These are phyloP conservation scores for Ammodytes marinus DNA, from an alignment of 2,113 vertebrate genomes.

Conservation along the genomic window DNA sequence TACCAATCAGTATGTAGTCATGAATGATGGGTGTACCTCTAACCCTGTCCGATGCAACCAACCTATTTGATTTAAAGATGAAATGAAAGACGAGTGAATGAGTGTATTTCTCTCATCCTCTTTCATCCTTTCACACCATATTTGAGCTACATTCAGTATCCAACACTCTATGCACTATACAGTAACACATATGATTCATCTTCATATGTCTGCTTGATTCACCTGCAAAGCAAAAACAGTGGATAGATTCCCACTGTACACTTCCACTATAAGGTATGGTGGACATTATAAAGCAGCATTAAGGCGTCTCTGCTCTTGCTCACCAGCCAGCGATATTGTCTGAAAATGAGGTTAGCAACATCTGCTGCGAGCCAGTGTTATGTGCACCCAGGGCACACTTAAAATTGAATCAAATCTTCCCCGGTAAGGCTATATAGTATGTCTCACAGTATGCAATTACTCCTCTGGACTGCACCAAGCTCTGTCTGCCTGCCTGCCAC, in stretches of 20 bases:
- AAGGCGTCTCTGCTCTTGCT: slow-evolving; percentile 57
- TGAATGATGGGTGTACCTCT: background rate
- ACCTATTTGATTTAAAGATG: background rate
- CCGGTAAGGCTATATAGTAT: slow-evolving; percentile 60
- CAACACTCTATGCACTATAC: background rate
- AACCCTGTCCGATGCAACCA: background rate
- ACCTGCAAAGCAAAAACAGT: background rate
- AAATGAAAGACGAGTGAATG: slow-evolving; percentile 4
- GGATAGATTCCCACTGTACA: background rate
- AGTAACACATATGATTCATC: background rate
- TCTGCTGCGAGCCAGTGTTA: slow-evolving; percentile 68
- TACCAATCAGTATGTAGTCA: slow-evolving; percentile 13
- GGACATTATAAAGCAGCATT: slow-evolving; percentile 20
- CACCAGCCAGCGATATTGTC: slow-evolving; percentile 40
- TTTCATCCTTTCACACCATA: background rate
- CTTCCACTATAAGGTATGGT: slow-evolving; percentile 15
- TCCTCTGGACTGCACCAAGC: slow-evolving; percentile 48
- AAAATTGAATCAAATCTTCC: slow-evolving; percentile 63
- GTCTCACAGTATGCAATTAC: slow-evolving; percentile 70
- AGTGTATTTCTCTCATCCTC: background rate
- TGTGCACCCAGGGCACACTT: slow-evolving; percentile 67
- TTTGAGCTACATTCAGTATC: background rate
- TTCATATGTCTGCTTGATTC: background rate
- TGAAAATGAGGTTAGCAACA: slow-evolving; percentile 69
- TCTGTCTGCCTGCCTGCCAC: too few relatives aligned